A percentile compares a stretch with the other conserved stretches of the same genome.
Conservation (phyloP, 2,113 vertebrate species). For the Neolamprologus devosi region DNA sequence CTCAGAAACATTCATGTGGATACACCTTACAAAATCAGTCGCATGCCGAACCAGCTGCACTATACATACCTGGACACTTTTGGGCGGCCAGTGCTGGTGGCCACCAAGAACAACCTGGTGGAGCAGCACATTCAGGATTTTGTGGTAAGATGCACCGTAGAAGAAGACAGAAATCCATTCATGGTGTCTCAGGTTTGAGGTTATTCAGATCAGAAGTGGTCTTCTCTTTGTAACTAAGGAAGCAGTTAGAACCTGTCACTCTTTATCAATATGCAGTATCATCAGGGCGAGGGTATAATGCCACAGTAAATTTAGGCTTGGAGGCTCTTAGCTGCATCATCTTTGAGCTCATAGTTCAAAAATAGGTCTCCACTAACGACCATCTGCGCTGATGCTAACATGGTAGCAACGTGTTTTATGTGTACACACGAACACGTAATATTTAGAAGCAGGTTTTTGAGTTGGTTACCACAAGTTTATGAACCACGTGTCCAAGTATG, state of each 20-base stretch:
- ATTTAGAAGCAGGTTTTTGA: background rate
- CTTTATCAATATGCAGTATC: background rate
- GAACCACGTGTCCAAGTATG: background rate
- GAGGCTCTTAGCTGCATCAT: background rate
- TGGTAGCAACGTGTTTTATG: background rate
- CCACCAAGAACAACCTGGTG: constrained; percentile 90
- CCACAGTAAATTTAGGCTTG: background rate
- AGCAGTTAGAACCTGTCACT: background rate
- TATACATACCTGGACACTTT: constrained; percentile 97
- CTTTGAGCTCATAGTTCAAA: background rate
- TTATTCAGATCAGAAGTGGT: background rate
- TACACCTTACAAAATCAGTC: constrained; percentile 86
- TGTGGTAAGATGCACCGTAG: constrained; percentile 72
- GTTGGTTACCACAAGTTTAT: background rate
- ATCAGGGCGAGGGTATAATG: background rate
- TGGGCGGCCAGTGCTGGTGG: constrained; percentile 90
- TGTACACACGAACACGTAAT: background rate
- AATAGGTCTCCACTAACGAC: background rate
- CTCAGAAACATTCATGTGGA: constrained; percentile 89
- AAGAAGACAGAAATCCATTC: background rate
- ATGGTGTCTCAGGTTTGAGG: background rate
- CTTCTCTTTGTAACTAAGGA: background rate
- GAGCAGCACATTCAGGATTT: constrained; percentile 98
- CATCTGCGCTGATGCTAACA: background rate
- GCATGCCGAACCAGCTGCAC: constrained; percentile 84